Percentiles rank a stretch among this genome's conserved stretches.
Conservation (phyloP, 2,797 vertebrate genomes). For the Salmo trutta region DNA sequence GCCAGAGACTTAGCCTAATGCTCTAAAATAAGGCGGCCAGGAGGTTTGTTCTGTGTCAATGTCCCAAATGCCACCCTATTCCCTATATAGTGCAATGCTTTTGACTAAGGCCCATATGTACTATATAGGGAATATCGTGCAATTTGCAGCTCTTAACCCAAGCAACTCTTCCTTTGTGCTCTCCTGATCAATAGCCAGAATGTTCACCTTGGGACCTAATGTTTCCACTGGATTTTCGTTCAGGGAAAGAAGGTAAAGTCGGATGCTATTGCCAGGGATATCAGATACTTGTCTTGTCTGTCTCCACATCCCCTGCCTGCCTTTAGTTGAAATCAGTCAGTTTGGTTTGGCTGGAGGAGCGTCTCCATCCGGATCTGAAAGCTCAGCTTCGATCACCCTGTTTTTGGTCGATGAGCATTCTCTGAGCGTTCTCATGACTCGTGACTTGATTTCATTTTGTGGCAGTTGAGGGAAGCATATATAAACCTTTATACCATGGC, state of each 20-base stretch:
- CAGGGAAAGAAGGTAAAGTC: neutral
- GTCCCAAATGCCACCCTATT: neutral
- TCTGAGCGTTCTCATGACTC: neutral
- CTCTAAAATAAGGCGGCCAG: neutral
- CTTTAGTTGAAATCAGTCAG: neutral
- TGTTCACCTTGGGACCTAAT: slow-evolving; percentile 14
- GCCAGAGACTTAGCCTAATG: neutral
- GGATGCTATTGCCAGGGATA: neutral
- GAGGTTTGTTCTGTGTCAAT: neutral
- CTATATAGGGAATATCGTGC: neutral
- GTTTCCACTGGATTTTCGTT: neutral
- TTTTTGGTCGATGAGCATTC: too few species aligned
- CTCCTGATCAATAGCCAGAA: neutral
- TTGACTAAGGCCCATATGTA: neutral
- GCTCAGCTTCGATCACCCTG: neutral
- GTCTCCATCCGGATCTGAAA: neutral
- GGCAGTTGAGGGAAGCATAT: neutral
- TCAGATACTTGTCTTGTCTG: neutral
- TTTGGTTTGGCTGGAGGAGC: neutral
- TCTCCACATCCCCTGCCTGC: neutral
- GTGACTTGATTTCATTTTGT: neutral
- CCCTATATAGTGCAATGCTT: too few species aligned
- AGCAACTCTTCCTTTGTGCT: neutral
- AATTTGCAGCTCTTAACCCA: neutral
- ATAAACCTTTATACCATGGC: neutral